A percentile compares a stretch with the other conserved stretches of the same genome.
phyloP scores from a whole-genome alignment of 2,888 invertebrate genomes.

The Xanthia togata region DNA sequence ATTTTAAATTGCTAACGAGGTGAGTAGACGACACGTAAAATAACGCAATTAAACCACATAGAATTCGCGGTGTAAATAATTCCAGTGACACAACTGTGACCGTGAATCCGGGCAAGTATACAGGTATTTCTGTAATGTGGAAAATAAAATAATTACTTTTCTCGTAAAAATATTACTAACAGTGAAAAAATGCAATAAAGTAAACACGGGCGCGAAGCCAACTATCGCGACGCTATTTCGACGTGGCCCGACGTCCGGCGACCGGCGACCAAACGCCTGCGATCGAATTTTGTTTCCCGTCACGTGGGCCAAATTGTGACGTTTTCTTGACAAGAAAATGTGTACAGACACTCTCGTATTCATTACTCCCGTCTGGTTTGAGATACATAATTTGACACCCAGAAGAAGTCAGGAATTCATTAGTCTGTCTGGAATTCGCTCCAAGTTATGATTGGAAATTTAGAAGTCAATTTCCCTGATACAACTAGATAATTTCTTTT shows the following conservation, averaged over 20 bases:
- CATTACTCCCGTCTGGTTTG: conserved; percentile 31
- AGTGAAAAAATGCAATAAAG: conserved; percentile 81
- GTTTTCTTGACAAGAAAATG: conserved; percentile 53
- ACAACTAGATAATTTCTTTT: not conserved
- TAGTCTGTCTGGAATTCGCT: conserved; percentile 28
- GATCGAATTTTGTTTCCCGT: conserved; percentile 70
- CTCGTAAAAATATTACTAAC: conserved; percentile 75
- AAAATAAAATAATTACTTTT: conserved; percentile 74
- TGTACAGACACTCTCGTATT: conserved; percentile 34
- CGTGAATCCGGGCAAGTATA: conserved; percentile 55
- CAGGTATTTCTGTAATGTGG: conserved; percentile 67
- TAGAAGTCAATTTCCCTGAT: not conserved
- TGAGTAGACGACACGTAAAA: not conserved
- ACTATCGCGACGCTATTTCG: conserved; percentile 82
- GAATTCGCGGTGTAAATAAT: conserved; percentile 16
- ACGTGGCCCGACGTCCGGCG: conserved; percentile 76
- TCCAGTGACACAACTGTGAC: conserved; percentile 36
- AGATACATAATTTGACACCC: conserved; percentile 35
- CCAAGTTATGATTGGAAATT: conserved; percentile 21
- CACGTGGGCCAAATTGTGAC: conserved; percentile 56
- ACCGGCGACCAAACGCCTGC: conserved; percentile 56
- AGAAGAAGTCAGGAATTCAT: conserved; percentile 24
- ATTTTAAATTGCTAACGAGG: conserved; percentile 16
- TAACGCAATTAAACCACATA: not conserved
- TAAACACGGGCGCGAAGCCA: conserved; percentile 83